Base-by-base conservation (phyloP, 2,888 invertebrate genomes). In the Apocheima hispidaria region DNA sequence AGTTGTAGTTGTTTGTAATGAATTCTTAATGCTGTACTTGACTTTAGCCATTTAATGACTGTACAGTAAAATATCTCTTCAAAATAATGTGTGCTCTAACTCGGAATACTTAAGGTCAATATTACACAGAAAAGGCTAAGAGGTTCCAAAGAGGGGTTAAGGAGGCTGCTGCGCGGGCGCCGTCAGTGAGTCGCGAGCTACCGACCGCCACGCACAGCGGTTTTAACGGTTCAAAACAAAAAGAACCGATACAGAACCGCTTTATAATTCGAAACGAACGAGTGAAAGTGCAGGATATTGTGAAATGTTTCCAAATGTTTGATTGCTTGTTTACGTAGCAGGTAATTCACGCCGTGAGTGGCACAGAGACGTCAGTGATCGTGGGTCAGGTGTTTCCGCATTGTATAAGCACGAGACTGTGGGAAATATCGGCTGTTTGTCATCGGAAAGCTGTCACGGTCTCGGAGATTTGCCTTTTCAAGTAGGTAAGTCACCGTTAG, bases 281-380 rank as follows among this genome's bases (percentile, higher is more conserved):
- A 89, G 89, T 90, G 88, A 89, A 88, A 90, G 90, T 89, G 86
- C 72, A 75, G 74, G 71, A 78, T 77, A 71, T 73, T 78, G 77
- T 80, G 74, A 74, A 77, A 69, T 80, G 79, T 74, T 73, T 28
- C 49, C 40, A 26, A 61, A 56, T 51, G 56, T 57, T 53, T 53
- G 54, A 56, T 54, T 21, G 21, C 73, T 75, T 79, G 79, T 71
- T 69, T 75, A 52, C 20, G 28, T 72, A 56, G 57, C 59, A 69
- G 71, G 68, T 63, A 66, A 23, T 43, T 23, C 20, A 38, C n/a
- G 20, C 16, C 12, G 36, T 35, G 38, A 53, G 59, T 60, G 59
- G n/a, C 36, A 7, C 9, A 49, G 28, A 30, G 20, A n/a, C 35
- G 50, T 49, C n/a, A 43, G 20, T 43, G 16, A 20, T 52, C 46